Percentiles rank a stretch among this genome's conserved stretches.
phyloP scores from a whole-genome alignment of 2,113 vertebrate species.

The Alces alces region DNA sequence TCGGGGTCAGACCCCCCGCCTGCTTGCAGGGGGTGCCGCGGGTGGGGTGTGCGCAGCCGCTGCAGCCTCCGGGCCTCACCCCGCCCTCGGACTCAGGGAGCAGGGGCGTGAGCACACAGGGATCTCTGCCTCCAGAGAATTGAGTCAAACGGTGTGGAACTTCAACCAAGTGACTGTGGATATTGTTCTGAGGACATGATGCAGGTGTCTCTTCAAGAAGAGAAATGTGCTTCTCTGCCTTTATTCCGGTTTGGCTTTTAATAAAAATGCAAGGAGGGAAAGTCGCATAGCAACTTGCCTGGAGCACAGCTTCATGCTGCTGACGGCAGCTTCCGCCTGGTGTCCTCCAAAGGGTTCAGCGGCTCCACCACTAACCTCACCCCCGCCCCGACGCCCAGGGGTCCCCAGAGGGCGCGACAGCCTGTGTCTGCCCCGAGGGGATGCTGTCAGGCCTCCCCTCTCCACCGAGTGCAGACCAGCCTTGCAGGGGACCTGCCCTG shows the following conservation, averaged over 20 bases:
- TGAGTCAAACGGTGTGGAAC: not conserved
- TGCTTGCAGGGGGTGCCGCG: not conserved
- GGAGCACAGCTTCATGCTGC: not conserved
- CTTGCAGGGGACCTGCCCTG: not conserved
- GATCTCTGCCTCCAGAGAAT: not conserved
- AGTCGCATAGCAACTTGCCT: not conserved
- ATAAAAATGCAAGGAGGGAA: not conserved
- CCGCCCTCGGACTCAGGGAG: not conserved
- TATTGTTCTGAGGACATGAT: constrained; percentile 10
- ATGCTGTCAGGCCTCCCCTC: not conserved
- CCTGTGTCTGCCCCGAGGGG: not conserved
- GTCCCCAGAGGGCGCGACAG: rapidly evolving
- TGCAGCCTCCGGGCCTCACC: not conserved
- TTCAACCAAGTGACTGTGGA: constrained; percentile 13
- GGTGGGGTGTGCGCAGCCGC: not conserved
- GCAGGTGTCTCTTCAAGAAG: constrained; percentile 38
- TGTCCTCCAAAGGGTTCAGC: rapidly evolving
- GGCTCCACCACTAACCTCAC: not conserved
- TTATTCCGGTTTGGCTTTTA: not conserved
- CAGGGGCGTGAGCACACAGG: not conserved
- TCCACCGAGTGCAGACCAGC: not conserved
- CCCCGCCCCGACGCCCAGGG: not conserved
- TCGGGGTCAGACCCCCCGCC: rapidly evolving
- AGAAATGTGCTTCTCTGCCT: constrained; percentile 3
- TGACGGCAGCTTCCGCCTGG: not conserved